A percentile compares a stretch with the other conserved stretches of the same genome.
phyloP scores from a whole-genome alignment of 2,113 vertebrate species.

The Cyanoramphus novaezelandiae region DNA sequence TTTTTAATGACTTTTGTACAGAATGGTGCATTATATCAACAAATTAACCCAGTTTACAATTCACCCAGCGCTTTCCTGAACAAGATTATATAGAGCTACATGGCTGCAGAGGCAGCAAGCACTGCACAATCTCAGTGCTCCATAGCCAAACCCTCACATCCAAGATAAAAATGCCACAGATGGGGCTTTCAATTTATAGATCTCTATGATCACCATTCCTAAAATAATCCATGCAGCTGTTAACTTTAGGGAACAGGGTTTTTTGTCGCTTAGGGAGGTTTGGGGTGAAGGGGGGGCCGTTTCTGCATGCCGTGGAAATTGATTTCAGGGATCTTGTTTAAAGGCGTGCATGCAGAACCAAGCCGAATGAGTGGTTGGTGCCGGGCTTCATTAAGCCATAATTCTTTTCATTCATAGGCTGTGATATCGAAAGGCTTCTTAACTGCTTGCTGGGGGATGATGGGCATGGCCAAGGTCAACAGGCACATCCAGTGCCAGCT shows the following conservation, averaged over 20 bases:
- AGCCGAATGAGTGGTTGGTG: background rate
- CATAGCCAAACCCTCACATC: rapidly evolving
- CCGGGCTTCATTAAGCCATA: background rate
- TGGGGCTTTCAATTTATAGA: background rate
- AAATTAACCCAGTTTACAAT: background rate
- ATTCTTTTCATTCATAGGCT: background rate
- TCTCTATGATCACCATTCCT: background rate
- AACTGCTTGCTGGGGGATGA: background rate
- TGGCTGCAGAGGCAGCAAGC: rapidly evolving
- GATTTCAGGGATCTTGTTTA: background rate
- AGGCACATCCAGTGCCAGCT: rapidly evolving
- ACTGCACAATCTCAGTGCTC: background rate
- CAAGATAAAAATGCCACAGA: background rate
- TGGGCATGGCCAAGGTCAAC: background rate
- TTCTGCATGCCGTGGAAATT: background rate
- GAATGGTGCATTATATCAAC: background rate
- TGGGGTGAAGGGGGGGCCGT: background rate
- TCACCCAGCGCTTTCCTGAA: background rate
- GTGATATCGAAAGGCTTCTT: background rate
- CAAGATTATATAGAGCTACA: background rate
- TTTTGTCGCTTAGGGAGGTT: background rate
- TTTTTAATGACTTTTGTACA: background rate
- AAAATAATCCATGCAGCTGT: background rate
- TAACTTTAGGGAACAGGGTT: background rate
- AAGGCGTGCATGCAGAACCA: background rate